These are phyloP conservation scores for Montipora cactus DNA, from an alignment of 64 coral and sea anemone species.

Conservation along the genomic window DNA sequence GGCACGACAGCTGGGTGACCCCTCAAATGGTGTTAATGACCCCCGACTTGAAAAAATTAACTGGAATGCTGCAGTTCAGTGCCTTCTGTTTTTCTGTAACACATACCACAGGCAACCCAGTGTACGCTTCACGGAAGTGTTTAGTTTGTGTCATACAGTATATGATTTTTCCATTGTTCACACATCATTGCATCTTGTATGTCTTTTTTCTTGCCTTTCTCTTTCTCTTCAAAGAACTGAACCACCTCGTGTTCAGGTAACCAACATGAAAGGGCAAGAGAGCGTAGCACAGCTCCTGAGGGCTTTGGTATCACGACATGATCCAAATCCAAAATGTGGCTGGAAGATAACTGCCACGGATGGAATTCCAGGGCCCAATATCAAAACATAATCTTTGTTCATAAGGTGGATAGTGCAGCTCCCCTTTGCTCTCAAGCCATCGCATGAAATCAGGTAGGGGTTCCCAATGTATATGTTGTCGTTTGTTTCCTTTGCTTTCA, in stretches of 20 bases:
- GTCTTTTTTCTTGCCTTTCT: not conserved
- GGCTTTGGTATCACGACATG: conserved; percentile 31
- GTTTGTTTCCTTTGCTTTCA: not conserved
- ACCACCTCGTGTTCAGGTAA: conserved; percentile 14
- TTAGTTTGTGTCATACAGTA: not conserved
- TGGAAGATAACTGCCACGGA: conserved; percentile 30
- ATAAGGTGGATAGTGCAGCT: conserved; percentile 62
- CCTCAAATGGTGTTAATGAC: too few species aligned
- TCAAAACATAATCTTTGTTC: conserved; percentile 9
- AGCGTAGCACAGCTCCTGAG: not conserved
- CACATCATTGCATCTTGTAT: not conserved
- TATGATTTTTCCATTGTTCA: conserved; percentile 40
- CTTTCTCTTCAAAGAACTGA: conserved; percentile 42
- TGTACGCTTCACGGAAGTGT: too few species aligned
- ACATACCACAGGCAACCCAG: too few species aligned
- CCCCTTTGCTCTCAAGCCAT: conserved; percentile 42
- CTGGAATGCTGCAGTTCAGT: too few species aligned
- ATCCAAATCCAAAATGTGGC: conserved; percentile 50
- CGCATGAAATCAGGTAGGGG: conserved; percentile 43
- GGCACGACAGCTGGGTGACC: too few species aligned
- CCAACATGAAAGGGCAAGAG: conserved; percentile 29
- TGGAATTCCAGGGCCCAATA: not conserved
- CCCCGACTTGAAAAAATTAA: too few species aligned
- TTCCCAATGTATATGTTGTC: conserved; percentile 25
- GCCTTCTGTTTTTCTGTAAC: too few species aligned